A percentile compares a stretch with the other conserved stretches of the same genome.
These are phyloP conservation scores for Eubasilissa regina DNA, from an alignment of 1,140 invertebrate genomes.

Conservation along the genomic window DNA sequence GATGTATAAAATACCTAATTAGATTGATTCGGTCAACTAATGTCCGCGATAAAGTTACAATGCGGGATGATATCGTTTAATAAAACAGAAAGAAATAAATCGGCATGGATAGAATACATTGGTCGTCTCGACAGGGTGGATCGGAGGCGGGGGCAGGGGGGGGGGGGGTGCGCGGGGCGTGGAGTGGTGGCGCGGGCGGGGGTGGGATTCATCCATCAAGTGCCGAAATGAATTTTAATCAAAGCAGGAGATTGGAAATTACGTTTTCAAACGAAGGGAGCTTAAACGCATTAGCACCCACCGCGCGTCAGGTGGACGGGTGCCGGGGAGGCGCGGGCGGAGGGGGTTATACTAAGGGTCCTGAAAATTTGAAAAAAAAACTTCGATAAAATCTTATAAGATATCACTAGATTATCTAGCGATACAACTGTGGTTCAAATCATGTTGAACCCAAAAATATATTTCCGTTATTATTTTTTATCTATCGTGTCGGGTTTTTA, in stretches of 20 bases:
- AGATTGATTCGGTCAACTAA: conserved; percentile 27
- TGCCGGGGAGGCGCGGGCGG: not conserved
- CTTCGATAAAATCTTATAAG: not conserved
- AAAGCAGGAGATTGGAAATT: conserved; percentile 61
- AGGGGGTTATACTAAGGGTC: too few species aligned
- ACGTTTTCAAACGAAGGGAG: conserved; percentile 59
- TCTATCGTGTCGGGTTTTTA: too few species aligned
- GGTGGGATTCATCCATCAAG: conserved; percentile 58
- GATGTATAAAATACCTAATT: conserved; percentile 31
- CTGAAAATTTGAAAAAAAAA: too few species aligned
- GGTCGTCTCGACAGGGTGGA: too few species aligned
- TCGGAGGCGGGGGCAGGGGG: too few species aligned
- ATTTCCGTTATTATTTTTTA: too few species aligned
- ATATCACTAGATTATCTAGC: too few species aligned
- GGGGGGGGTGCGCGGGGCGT: not conserved
- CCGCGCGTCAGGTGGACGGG: conserved; percentile 45
- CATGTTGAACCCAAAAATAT: too few species aligned
- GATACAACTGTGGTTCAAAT: too few species aligned
- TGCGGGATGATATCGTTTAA: conserved; percentile 31
- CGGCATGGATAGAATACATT: conserved; percentile 49
- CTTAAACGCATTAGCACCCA: conserved; percentile 55
- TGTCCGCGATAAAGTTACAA: conserved; percentile 6
- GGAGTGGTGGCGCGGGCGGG: too few species aligned
- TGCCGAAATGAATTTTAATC: conserved; percentile 61
- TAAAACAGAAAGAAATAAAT: conserved; percentile 51